Percentiles rank a stretch among this genome's conserved stretches.
Evolutionary conservation across 30 jellyfish, hydroid and myxozoan genomes (phyloP).

Genomic region (Hydractinia symbiolongicarpus): DNA sequence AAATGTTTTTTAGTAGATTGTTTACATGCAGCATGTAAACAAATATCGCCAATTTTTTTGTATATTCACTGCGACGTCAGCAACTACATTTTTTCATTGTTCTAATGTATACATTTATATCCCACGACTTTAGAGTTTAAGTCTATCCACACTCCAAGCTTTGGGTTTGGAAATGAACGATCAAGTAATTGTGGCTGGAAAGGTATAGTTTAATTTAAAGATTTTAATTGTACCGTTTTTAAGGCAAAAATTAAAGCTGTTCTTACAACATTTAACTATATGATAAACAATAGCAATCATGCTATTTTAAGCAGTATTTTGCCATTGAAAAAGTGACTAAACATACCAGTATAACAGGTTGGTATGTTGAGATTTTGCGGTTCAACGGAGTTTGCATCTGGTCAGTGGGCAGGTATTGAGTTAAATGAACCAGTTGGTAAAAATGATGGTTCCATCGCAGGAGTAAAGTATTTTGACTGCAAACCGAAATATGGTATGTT

Average conservation of each 20-base stretch:
- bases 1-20: too few relatives aligned
- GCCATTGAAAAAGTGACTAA: background rate
- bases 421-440: constrained; percentile 65
- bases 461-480: constrained; percentile 60
- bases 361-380: constrained; percentile 67
- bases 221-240: too few relatives aligned
- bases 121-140: constrained; percentile 13
- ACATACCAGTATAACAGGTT: constrained; percentile 17
- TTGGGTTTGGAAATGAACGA: constrained; percentile 65
- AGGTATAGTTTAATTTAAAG: constrained; percentile 30
- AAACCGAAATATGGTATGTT: constrained; percentile 55
- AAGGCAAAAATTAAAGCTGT: too few relatives aligned
- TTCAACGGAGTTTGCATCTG: constrained; percentile 79
- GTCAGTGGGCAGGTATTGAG: constrained; percentile 81
- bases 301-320: too few relatives aligned
- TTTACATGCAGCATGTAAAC: too few relatives aligned
- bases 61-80: too few relatives aligned
- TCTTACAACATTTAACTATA: too few relatives aligned
- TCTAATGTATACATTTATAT: background rate
- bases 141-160: constrained; percentile 45
- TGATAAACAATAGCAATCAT: too few relatives aligned
- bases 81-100: background rate
- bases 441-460: constrained; percentile 76
- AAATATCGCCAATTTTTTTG: too few relatives aligned
- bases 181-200: constrained; percentile 51